phyloP scores from a whole-genome alignment of 2,113 vertebrate species.

The Odocoileus hemionus region DNA sequence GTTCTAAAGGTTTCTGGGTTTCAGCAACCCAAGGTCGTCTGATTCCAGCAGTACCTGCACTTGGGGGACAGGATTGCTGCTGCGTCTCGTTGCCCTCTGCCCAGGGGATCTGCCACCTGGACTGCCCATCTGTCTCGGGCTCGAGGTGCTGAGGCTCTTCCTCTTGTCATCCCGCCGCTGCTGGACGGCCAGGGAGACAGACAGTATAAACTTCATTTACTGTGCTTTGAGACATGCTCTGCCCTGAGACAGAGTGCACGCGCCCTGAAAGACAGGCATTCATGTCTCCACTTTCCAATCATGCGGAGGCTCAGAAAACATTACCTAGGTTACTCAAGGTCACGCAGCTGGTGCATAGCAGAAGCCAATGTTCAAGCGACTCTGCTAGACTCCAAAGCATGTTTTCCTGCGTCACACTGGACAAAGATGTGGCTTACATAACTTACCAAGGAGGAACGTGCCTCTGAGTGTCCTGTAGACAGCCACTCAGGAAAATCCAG shows the following conservation, averaged over 20 bases:
- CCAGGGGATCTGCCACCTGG: rapidly evolving
- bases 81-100: rapidly evolving
- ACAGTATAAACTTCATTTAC: neutral
- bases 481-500: neutral
- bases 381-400: neutral
- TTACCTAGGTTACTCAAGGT: neutral
- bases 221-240: neutral
- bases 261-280: neutral
- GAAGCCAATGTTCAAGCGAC: neutral
- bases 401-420: neutral
- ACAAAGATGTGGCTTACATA: neutral
- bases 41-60: neutral
- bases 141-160: neutral
- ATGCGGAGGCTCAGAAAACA: neutral
- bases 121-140: neutral
- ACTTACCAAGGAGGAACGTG: neutral
- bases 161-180: neutral
- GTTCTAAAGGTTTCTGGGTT: neutral
- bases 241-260: rapidly evolving
- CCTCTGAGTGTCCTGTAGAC: neutral
- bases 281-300: neutral
- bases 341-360: neutral
- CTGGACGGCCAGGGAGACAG: neutral
- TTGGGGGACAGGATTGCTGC: neutral
- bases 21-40: neutral